Evolutionary conservation across 1,140 invertebrate genomes (phyloP), one percentile per base, ranked within the genome.

Genomic region (Muscidifurax raptorellus): DNA sequence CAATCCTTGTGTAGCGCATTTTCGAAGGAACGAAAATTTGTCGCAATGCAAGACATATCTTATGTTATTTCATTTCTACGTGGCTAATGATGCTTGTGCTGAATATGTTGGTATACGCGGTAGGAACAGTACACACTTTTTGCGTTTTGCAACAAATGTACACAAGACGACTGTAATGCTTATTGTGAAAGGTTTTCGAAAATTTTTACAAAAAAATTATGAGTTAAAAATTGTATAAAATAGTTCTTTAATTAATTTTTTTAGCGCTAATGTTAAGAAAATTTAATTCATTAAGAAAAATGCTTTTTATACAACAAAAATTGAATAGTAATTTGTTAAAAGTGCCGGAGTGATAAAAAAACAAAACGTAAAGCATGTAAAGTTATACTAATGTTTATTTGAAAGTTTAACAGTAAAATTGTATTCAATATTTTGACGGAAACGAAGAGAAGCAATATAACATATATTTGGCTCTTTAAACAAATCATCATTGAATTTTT

Each of bases 271-370:
- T 59, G 6, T 59, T 59, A 59, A 59, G 52, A 59, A 59, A 59
- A 59, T n/a, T 52, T 7, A 22, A 59, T n/a, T 18, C 52, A 18
- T 59, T 59, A 59, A 59, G 52, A n/a, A 59, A 59, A 40, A 59
- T 22, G 22, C 22, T 59, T 59, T 59, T 59, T 59, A n/a, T 59
- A n/a, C 7, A 6, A 59, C 18, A 7, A 59, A 59, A 59, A n/a
- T 59, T 59, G 52, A 59, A 59, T 59, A 59, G 52, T 59, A 59
- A 59, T 59, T 59, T 59, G 52, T 59, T 59, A 59, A 59, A 59
- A 59, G 52, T 7, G 52, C 52, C 52, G 22, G n/a, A 59, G 18
- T 59, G 18, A 59, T 59, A 0, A n/a, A 59, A 59, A 59, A 1
- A n/a, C n/a, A 59, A 59, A 22, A 22, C 18, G 5, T n/a, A 59